Evolutionary conservation across 1,140 invertebrate species (phyloP), one percentile per base, ranked within the genome.

Genomic region (Achatina immaculata): DNA sequence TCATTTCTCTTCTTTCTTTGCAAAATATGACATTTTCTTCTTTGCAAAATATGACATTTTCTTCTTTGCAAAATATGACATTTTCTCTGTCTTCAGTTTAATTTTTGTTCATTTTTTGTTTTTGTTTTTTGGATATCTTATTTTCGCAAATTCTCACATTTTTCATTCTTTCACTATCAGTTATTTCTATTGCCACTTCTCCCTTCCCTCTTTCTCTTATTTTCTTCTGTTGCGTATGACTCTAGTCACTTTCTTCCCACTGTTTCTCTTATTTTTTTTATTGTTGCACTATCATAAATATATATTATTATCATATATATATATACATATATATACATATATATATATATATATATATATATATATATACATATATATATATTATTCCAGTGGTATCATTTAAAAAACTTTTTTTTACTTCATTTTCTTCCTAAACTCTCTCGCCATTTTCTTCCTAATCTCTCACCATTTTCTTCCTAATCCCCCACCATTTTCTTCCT

Each of bases 231-330:
- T 80, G 42, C 74, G 31, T 72, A 16, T 80, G 14, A 74, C 71
- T 72, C 71, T 80, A 19, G 40, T 48, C 45, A n/a, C 75, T 65
- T 75, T 58, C 68, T 58, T 75, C 69, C 65, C 69, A 75, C 79
- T 81, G 42, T 81, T n/a, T 81, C 71, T 74, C 68, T 73, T 48
- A 62, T 34, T n/a, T n/a, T n/a, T n/a, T n/a, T n/a, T n/a, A n/a
- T n/a, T n/a, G n/a, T n/a, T n/a, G n/a, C n/a, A n/a, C n/a, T n/a
- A n/a, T n/a, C n/a, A n/a, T n/a, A n/a, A n/a, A n/a, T n/a, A n/a
- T n/a, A n/a, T n/a, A n/a, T n/a, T n/a, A n/a, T n/a, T n/a, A n/a
- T n/a, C n/a, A n/a, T n/a, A n/a, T n/a, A n/a, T n/a, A n/a, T n/a
- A 66, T 19, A 66, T 66, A 66, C 31, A 66, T 66, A 66, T 66